Evolutionary conservation across 2,113 vertebrate genomes (phyloP).

Genomic region (Desmodus rotundus): DNA sequence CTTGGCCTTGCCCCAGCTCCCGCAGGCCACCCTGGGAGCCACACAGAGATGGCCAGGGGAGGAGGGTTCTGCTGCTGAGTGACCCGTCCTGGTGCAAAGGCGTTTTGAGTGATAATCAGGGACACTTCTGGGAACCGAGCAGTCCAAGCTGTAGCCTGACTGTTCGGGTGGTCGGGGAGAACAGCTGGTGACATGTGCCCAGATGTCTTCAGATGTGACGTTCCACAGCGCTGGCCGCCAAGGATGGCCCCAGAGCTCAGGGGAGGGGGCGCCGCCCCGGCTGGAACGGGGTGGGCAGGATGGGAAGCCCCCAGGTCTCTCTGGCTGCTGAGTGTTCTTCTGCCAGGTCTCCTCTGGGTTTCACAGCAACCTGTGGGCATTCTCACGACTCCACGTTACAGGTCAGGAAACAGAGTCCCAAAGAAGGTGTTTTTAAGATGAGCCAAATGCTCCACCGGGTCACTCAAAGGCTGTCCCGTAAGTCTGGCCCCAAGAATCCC

Average conservation of each 20-base stretch:
- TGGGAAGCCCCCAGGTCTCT: fast-evolving
- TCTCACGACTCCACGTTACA: no score
- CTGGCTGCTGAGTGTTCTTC: not conserved
- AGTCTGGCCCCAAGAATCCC: not conserved
- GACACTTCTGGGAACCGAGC: not conserved
- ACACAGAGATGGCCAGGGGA: not conserved
- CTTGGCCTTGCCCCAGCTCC: not conserved
- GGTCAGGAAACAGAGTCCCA: not conserved
- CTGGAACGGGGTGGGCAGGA: not conserved
- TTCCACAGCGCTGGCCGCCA: not conserved
- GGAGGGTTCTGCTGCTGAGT: not conserved
- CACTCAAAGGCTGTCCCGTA: not conserved
- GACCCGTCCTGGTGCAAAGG: not conserved
- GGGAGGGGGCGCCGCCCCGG: not conserved
- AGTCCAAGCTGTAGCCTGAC: not conserved
- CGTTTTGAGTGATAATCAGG: not conserved
- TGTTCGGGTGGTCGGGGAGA: not conserved
- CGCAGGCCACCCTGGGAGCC: no score
- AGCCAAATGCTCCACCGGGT: not conserved
- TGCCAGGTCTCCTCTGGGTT: not conserved
- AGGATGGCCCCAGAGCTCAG: not conserved
- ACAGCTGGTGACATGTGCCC: not conserved
- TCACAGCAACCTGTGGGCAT: not conserved
- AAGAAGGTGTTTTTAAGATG: not conserved
- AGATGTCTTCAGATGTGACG: not conserved